Conservation (phyloP, 2,888 invertebrate genomes). For the Cinara cedri region DNA sequence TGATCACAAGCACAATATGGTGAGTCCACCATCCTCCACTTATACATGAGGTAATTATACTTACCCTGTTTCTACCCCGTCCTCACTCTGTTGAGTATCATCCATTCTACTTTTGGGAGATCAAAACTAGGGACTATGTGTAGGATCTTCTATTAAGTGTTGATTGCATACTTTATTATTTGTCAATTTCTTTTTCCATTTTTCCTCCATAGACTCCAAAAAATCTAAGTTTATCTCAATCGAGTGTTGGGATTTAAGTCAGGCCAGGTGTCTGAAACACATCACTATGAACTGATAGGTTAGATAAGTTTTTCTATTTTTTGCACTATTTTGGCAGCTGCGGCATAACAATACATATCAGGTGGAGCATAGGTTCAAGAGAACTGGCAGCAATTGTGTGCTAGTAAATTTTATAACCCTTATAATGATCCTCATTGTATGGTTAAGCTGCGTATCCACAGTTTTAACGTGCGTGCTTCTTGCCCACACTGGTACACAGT, state of each 20-base stretch:
- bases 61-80: neutral
- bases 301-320: neutral
- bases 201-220: neutral
- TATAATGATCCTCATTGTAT: neutral
- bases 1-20: neutral
- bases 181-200: too few species aligned
- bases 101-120: neutral
- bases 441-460: neutral
- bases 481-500: neutral
- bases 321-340: neutral
- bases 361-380: neutral
- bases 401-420: neutral
- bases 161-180: neutral
- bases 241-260: neutral
- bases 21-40: neutral
- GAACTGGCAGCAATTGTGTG: neutral
- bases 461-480: too few species aligned
- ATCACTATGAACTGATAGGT: neutral
- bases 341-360: neutral
- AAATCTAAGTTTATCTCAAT: neutral
- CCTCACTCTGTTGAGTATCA: neutral
- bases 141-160: too few species aligned
- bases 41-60: neutral
- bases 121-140: too few species aligned
- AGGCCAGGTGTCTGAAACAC: neutral